Conservation (phyloP, 2,888 invertebrate genomes). For the Cynaeus angustus region DNA sequence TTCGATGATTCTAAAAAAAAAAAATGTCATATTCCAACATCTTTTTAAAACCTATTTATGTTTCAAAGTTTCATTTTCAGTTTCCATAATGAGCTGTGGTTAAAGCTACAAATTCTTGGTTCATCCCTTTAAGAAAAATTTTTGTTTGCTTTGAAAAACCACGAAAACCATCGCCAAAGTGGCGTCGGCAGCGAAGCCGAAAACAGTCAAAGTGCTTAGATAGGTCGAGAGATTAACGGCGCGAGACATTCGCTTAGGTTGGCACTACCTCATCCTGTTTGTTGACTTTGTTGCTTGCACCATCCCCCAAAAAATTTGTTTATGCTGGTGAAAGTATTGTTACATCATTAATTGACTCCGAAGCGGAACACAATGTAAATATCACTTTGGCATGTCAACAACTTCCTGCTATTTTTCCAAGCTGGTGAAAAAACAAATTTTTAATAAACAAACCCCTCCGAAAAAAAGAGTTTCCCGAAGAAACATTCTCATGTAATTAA, state of each 20-base stretch:
- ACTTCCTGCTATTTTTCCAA: conserved; percentile 26
- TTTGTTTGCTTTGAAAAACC: not conserved
- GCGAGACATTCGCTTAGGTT: conserved; percentile 46
- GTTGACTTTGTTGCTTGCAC: conserved; percentile 31
- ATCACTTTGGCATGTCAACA: conserved; percentile 42
- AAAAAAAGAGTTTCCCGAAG: conserved; percentile 27
- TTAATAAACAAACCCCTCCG: conserved; percentile 9
- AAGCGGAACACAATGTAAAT: conserved; percentile 38
- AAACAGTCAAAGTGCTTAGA: conserved; percentile 44
- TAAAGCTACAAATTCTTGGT: no score
- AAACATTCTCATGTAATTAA: conserved; percentile 25
- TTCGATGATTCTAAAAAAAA: no score
- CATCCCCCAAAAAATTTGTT: conserved; percentile 41
- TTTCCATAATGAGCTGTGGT: no score
- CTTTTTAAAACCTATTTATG: no score
- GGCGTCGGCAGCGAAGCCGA: conserved; percentile 15
- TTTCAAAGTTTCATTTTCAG: no score
- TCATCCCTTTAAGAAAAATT: no score
- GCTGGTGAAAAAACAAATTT: conserved; percentile 27
- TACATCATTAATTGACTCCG: conserved; percentile 45
- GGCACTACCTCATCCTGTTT: conserved; percentile 45
- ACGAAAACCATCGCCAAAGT: conserved; percentile 4
- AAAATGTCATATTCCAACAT: no score
- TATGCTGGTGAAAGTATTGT: conserved; percentile 45
- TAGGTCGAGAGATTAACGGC: conserved; percentile 44